phyloP scores from a whole-genome alignment of 35 echinoderm and acorn worm species.

The Eucidaris tribuloides region DNA sequence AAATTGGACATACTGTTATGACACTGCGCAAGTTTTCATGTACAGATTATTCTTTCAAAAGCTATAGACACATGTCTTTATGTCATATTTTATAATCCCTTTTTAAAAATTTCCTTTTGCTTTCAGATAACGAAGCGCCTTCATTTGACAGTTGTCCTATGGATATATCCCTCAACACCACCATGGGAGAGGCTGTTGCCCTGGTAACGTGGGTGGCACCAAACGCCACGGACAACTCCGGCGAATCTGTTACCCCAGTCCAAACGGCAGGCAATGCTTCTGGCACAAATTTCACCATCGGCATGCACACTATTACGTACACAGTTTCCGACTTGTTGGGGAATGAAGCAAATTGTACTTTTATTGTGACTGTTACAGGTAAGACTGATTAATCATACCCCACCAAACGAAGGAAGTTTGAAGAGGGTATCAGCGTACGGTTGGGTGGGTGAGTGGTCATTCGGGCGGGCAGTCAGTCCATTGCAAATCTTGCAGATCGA shows the following conservation, averaged over 20 bases:
- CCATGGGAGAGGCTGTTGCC: background rate
- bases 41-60: no score
- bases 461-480: no score
- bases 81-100: no score
- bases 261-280: background rate
- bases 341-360: background rate
- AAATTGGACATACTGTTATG: no score
- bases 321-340: background rate
- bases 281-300: background rate
- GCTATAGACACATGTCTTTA: no score
- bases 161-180: background rate
- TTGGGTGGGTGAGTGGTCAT: no score
- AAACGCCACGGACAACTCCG: background rate
- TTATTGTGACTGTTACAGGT: conserved; percentile 11
- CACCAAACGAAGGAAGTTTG: no score
- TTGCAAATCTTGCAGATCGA: no score
- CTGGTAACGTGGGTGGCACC: background rate
- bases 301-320: background rate
- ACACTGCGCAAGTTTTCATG: no score
- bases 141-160: background rate
- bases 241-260: background rate
- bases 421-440: no score
- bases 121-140: background rate
- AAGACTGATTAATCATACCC: no score
- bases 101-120: background rate